Conservation (phyloP, 2,888 invertebrate genomes). For the Caenorhabditis angaria region DNA sequence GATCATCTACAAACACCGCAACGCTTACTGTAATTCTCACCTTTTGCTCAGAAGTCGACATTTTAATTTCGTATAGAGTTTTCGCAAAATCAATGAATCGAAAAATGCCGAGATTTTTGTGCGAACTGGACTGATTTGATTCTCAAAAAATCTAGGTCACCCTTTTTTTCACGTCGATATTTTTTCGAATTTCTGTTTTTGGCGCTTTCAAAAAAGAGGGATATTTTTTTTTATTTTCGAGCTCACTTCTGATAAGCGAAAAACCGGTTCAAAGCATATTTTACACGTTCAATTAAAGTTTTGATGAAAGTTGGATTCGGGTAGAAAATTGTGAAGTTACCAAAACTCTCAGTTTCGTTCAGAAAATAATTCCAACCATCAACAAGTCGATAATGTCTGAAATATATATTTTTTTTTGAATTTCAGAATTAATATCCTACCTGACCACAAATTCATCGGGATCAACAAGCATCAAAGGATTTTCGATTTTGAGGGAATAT, state of each 20-base stretch:
- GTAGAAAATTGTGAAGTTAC: conserved; percentile 24
- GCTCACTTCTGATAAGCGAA: neutral
- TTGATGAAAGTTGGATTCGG: neutral
- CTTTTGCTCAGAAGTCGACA: no score
- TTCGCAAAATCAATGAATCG: no score
- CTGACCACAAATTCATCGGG: conserved; percentile 38
- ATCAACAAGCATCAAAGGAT: conserved; percentile 24
- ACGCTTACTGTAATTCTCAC: no score
- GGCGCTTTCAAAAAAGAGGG: neutral
- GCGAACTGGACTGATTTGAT: no score
- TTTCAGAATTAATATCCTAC: conserved; percentile 8
- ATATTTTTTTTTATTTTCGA: neutral
- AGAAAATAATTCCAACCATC: conserved; percentile 49
- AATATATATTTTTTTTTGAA: conserved; percentile 5
- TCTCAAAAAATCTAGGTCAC: no score
- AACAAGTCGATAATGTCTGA: conserved; percentile 46
- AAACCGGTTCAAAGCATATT: neutral
- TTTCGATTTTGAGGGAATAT: conserved; percentile 15
- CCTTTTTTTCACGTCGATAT: no score
- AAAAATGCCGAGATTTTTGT: no score
- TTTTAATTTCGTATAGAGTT: no score
- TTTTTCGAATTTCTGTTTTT: no score
- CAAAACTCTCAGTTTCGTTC: conserved; percentile 49
- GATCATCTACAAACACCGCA: no score
- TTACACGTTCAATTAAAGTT: conserved; percentile 1